Evolutionary conservation across 2,113 vertebrate species (phyloP), one percentile per base, ranked within the genome.

Genomic region (Tachysurus vachellii): DNA sequence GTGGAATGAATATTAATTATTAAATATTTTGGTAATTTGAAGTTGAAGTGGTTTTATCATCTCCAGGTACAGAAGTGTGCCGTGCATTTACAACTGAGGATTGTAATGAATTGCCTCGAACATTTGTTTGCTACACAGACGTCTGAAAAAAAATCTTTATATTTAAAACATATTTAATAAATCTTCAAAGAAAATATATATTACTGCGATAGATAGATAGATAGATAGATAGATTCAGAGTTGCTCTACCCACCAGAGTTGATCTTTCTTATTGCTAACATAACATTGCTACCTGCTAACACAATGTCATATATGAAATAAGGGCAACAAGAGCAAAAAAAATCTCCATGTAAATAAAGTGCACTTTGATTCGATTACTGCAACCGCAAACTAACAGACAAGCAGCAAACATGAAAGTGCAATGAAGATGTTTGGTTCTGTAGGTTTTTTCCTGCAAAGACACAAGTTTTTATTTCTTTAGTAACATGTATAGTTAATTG

Each of bases 311-410:
- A 42, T 71, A 42, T 42, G 31, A 71, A 42, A 8, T 42, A 71
- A 71, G 11, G n/a, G n/a, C n/a, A n/a, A 42, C 68, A 71, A 36
- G 16, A 71, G 62, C 12, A 28, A 66, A 2, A 66, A 66, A n/a
- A 28, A 19, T 19, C 68, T 71, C n/a, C 31, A 71, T 13, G 16
- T 71, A 71, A 36, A 16, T 42, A 42, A 71, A 71, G 70, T 71
- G 70, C 70, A 71, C 70, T 71, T 71, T 71, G 70, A 71, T 71
- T 71, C 36, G 8, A 44, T 71, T 17, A 71, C 70, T 71, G 70
- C 36, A 71, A 71, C 70, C 70, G 8, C 70, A 71, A 44, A 3
- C n/a, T 68, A 68, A 68, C 64, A 68, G 64, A 68, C 11, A 31
- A 68, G 16, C 7, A 42, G 13, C 5, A 71, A 44, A 71, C 17